phyloP scores from a whole-genome alignment of 2,797 vertebrate genomes.

The Caiman crocodilus region DNA sequence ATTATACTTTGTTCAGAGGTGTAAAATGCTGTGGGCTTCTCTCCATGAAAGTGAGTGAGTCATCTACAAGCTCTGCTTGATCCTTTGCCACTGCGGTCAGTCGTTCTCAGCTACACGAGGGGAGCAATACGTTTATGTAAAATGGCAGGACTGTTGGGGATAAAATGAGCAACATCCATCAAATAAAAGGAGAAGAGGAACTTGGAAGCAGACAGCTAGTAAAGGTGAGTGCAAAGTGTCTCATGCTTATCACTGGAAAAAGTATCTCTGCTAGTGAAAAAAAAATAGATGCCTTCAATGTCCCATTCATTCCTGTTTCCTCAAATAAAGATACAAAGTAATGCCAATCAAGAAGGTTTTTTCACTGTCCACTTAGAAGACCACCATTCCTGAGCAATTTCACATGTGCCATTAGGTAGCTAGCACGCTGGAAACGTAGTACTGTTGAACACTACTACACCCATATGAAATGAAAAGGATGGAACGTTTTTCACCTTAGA shows the following conservation, averaged over 20 bases:
- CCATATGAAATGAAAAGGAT: no score
- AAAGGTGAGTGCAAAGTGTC: background rate
- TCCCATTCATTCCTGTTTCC: background rate
- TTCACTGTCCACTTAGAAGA: background rate
- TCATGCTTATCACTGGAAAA: background rate
- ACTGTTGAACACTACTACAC: background rate
- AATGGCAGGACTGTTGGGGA: background rate
- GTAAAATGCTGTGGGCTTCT: background rate
- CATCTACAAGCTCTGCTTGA: background rate
- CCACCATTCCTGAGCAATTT: background rate
- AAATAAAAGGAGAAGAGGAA: background rate
- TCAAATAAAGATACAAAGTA: background rate
- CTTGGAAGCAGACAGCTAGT: background rate
- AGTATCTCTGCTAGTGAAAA: background rate
- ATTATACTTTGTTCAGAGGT: background rate
- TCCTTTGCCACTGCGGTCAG: background rate
- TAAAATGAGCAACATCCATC: background rate
- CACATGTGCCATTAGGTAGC: background rate
- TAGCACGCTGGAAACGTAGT: background rate
- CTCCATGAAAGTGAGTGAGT: background rate
- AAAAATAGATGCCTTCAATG: background rate
- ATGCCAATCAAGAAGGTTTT: background rate
- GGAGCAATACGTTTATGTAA: background rate
- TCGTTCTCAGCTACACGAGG: background rate
- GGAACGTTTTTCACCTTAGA: conserved; percentile 12